phyloP scores from a whole-genome alignment of 2,888 invertebrate species.

The Eustalomyia histrio region DNA sequence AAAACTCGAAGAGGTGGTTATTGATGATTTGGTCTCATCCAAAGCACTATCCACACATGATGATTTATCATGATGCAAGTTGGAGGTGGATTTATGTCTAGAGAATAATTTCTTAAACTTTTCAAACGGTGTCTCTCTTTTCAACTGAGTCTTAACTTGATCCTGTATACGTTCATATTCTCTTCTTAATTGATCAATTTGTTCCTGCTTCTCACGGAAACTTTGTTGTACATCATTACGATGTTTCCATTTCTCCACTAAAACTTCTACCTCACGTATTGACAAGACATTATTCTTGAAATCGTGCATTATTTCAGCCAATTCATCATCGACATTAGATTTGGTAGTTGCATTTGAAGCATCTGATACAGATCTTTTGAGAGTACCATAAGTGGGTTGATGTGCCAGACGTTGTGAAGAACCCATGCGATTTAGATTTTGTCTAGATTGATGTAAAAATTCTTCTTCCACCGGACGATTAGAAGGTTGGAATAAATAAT shows the following conservation, averaged over 20 bases:
- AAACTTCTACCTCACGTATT: constrained; percentile 90
- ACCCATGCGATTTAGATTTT: constrained; percentile 68
- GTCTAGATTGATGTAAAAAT: constrained; percentile 67
- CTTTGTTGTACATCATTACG: constrained; percentile 93
- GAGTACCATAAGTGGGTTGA: constrained; percentile 73
- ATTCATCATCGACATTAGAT: constrained; percentile 84
- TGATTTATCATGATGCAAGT: constrained; percentile 70
- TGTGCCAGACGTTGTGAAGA: constrained; percentile 68
- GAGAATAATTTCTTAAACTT: constrained; percentile 87
- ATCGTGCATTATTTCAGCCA: constrained; percentile 92
- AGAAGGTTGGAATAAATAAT: constrained; percentile 78
- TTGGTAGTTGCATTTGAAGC: constrained; percentile 74
- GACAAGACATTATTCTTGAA: constrained; percentile 94
- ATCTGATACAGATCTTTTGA: constrained; percentile 78
- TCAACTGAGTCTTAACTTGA: constrained; percentile 87
- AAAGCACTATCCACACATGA: constrained; percentile 71
- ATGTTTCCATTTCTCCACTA: constrained; percentile 92
- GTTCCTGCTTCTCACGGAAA: constrained; percentile 90
- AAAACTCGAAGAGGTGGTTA: constrained; percentile 75
- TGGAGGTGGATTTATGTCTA: constrained; percentile 81
- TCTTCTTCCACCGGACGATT: constrained; percentile 77
- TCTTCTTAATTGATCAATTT: constrained; percentile 88
- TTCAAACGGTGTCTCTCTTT: constrained; percentile 90
- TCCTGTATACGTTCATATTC: constrained; percentile 91
- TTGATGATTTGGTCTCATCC: constrained; percentile 78